Evolutionary conservation across 1,140 invertebrate genomes (phyloP).

Genomic region (Euura lappo): DNA sequence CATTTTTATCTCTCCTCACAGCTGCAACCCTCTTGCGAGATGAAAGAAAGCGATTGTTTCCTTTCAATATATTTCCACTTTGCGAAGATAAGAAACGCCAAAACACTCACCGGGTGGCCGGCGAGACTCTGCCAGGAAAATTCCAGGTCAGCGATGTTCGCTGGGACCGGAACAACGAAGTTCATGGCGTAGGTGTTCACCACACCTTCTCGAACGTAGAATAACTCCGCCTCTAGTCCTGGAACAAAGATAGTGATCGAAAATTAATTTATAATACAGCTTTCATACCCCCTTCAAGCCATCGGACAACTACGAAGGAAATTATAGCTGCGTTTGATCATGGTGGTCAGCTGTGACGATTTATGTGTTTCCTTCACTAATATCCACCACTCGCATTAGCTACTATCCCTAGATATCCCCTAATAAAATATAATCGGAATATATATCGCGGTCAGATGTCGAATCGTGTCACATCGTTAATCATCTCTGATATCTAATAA

Average conservation of each 20-base stretch:
- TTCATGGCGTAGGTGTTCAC: slow-evolving; percentile 90
- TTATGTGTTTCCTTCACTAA: no score
- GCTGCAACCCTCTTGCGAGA: no score
- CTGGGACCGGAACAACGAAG: slow-evolving; percentile 82
- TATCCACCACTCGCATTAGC: no score
- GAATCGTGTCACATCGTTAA: no score
- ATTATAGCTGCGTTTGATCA: not conserved
- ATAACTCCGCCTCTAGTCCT: slow-evolving; percentile 86
- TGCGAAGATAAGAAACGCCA: not conserved
- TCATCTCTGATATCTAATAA: no score
- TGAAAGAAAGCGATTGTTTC: no score
- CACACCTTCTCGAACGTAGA: slow-evolving; percentile 85
- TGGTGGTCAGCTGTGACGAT: no score
- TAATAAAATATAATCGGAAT: no score
- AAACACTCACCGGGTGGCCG: slow-evolving; percentile 72
- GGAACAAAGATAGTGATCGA: slow-evolving; percentile 51
- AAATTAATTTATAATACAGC: not conserved
- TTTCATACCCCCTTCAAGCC: not conserved
- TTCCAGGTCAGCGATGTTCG: slow-evolving; percentile 80
- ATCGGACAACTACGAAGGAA: not conserved
- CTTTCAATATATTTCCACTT: no score
- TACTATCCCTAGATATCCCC: no score
- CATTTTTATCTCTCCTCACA: not conserved
- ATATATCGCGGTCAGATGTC: no score
- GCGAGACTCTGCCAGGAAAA: slow-evolving; percentile 87